Evolutionary conservation across 2,888 invertebrate species (phyloP).

Genomic region (Philhelius pedissequus): DNA sequence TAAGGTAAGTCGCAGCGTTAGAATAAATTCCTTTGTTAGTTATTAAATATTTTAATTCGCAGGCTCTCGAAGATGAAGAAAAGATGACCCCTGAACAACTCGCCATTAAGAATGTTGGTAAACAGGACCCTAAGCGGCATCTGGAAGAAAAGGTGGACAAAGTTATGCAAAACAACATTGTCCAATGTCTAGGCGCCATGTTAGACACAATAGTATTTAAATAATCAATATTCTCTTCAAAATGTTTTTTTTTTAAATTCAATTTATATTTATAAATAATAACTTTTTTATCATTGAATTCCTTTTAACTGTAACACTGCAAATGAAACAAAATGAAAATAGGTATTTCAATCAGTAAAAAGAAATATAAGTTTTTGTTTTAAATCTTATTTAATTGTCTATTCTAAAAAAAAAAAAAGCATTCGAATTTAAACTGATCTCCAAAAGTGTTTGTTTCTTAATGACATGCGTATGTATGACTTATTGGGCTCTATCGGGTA

Average conservation of each 20-base stretch:
- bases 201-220: constrained; percentile 95
- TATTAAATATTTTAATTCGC: not conserved
- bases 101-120: constrained; percentile 99
- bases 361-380: constrained; percentile 19
- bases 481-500: no score
- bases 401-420: constrained; percentile 23
- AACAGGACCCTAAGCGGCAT: constrained; percentile 99
- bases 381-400: constrained; percentile 29
- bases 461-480: no score
- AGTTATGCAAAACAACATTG: constrained; percentile 98
- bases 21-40: no score
- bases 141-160: constrained; percentile 98
- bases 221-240: constrained; percentile 78
- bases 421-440: no score
- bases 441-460: no score
- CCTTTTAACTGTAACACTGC: constrained; percentile 8
- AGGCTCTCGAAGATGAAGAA: constrained; percentile 97
- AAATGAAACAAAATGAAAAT: constrained; percentile 3
- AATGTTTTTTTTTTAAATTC: constrained; percentile 48
- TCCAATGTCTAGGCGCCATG: constrained; percentile 98
- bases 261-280: constrained; percentile 59
- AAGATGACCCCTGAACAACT: constrained; percentile 99
- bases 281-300: constrained; percentile 48
- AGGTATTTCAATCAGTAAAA: not conserved
- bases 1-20: constrained; percentile 82